Evolutionary conservation across 2,113 vertebrate genomes (phyloP).

Genomic region (Rallus limicola): DNA sequence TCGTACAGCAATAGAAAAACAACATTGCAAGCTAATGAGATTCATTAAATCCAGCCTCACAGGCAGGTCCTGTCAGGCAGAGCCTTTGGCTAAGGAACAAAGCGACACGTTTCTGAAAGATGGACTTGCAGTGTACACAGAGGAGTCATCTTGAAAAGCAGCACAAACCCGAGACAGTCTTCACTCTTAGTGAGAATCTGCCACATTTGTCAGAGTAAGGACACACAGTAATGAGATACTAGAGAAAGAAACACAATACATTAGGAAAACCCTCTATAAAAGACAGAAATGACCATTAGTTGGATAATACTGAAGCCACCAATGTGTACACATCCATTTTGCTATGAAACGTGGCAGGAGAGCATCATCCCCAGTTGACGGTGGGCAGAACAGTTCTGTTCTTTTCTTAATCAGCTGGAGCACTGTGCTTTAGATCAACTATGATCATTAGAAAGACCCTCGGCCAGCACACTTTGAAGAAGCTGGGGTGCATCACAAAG

Average conservation of each 20-base stretch:
- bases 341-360: not conserved
- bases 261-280: not conserved
- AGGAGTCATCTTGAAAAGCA: not conserved
- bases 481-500: not conserved
- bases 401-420: not conserved
- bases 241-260: not conserved
- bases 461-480: not conserved
- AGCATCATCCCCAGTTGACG: fast-evolving
- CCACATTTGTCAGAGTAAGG: not conserved
- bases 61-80: not conserved
- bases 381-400: not conserved
- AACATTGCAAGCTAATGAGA: not conserved
- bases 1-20: not conserved
- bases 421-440: not conserved
- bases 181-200: not conserved
- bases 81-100: not conserved
- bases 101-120: not conserved
- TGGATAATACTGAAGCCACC: not conserved
- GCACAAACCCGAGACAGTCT: not conserved
- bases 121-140: not conserved
- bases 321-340: not conserved
- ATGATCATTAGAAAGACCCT: not conserved
- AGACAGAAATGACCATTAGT: not conserved
- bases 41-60: not conserved
- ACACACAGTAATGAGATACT: not conserved